Percentiles rank a stretch among this genome's conserved stretches.
Evolutionary conservation across 2,113 vertebrate species (phyloP).

Genomic region (Plecotus auritus): DNA sequence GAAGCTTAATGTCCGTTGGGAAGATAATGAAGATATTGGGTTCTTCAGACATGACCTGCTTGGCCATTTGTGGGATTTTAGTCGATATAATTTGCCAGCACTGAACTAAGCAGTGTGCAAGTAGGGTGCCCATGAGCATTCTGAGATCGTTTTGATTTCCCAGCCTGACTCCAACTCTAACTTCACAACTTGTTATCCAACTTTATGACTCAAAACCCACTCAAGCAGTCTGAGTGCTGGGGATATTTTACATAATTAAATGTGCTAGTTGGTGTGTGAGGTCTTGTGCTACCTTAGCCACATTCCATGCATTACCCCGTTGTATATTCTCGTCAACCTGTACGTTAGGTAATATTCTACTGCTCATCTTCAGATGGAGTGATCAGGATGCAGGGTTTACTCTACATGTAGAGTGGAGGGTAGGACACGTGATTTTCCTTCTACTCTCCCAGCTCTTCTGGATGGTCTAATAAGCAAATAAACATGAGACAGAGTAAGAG

Average conservation of each 20-base stretch:
- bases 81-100: neutral
- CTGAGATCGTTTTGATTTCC: neutral
- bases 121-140: neutral
- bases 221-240: neutral
- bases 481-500: neutral
- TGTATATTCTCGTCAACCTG: neutral
- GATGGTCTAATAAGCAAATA: neutral
- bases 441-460: neutral
- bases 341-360: neutral
- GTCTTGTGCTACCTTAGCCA: neutral
- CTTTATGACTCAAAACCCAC: neutral
- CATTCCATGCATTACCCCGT: neutral
- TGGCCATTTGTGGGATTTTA: neutral
- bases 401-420: neutral
- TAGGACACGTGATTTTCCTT: neutral
- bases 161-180: neutral
- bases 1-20: neutral
- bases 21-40: neutral
- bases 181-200: neutral
- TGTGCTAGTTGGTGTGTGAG: neutral
- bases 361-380: neutral
- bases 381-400: neutral
- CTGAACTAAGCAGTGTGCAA: neutral
- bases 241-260: neutral
- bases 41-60: neutral